Conservation (phyloP, 2,888 invertebrate genomes). For the Drosophila kokeensis region DNA sequence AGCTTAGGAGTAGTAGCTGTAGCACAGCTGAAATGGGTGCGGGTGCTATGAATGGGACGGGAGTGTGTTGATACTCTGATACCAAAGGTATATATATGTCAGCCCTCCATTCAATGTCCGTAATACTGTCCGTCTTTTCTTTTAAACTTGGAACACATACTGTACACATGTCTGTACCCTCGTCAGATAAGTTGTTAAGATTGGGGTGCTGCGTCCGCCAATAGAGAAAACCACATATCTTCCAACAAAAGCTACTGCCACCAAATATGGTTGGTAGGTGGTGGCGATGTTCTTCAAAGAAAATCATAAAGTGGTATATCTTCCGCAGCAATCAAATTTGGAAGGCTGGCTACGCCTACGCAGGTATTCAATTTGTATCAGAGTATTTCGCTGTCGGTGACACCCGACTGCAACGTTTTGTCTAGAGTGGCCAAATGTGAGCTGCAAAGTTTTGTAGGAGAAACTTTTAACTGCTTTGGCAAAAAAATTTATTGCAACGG, state of each 20-base stretch:
- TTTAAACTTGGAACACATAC: neutral
- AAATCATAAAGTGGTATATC: neutral
- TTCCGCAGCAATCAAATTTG: neutral
- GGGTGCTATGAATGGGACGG: slow-evolving; percentile 4
- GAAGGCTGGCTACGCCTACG: neutral
- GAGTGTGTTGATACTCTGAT: neutral
- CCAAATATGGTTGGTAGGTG: neutral
- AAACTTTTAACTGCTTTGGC: slow-evolving; percentile 33
- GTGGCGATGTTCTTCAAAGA: neutral
- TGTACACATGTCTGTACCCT: neutral
- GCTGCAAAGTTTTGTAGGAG: slow-evolving; percentile 21
- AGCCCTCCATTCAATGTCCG: neutral
- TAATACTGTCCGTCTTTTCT: neutral
- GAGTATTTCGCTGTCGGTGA: slow-evolving; percentile 1
- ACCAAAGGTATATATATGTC: neutral
- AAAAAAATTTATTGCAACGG: slow-evolving; percentile 23
- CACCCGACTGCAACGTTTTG: neutral
- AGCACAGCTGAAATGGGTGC: neutral
- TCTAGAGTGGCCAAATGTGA: neutral
- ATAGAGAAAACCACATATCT: neutral
- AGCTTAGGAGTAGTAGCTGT: slow-evolving; percentile 19
- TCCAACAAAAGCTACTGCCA: neutral
- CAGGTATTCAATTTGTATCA: neutral
- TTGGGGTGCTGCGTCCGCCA: neutral
- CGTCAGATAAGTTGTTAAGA: neutral